These are phyloP conservation scores for Paratilapia polleni DNA, from an alignment of 2,113 vertebrate genomes.

Conservation along the genomic window DNA sequence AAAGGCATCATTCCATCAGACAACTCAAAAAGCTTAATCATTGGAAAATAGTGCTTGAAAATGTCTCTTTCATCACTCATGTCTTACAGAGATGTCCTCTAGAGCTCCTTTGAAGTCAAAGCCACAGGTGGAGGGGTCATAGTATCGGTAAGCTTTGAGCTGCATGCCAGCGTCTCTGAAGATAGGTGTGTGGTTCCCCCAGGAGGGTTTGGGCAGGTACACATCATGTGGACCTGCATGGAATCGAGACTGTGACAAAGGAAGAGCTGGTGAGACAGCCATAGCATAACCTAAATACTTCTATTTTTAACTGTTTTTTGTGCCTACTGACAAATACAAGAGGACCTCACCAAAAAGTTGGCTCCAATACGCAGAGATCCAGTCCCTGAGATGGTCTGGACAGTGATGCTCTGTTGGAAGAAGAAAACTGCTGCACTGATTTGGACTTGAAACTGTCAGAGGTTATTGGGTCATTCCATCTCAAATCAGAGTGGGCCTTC, in stretches of 20 bases:
- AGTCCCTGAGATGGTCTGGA: slow-evolving; percentile 97
- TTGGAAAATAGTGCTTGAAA: not conserved
- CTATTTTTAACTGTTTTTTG: not conserved
- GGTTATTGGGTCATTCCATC: too few relatives aligned
- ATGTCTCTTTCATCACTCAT: not conserved
- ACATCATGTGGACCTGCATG: slow-evolving; percentile 88
- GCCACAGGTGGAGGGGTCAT: slow-evolving; percentile 92
- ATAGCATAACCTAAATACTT: not conserved
- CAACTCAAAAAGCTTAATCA: too few relatives aligned
- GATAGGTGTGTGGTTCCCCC: slow-evolving; percentile 98
- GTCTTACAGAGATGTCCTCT: slow-evolving; percentile 94
- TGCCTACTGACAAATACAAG: not conserved
- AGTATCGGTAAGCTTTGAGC: slow-evolving; percentile 93
- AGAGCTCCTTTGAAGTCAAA: slow-evolving; percentile 94
- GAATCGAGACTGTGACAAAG: slow-evolving; percentile 87
- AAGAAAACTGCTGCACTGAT: not conserved
- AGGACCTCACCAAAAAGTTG: slow-evolving; percentile 89
- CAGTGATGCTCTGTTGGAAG: slow-evolving; percentile 85
- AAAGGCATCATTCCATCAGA: not conserved
- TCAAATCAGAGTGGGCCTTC: too few relatives aligned
- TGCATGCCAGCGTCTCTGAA: slow-evolving; percentile 96
- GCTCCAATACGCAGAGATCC: slow-evolving; percentile 93
- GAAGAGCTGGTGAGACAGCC: not conserved
- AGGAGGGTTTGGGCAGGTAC: slow-evolving; percentile 94
- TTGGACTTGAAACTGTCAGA: not conserved